A percentile compares a stretch with the other conserved stretches of the same genome.
phyloP scores from a whole-genome alignment of 2,797 vertebrate species.

The Podargus strigoides region DNA sequence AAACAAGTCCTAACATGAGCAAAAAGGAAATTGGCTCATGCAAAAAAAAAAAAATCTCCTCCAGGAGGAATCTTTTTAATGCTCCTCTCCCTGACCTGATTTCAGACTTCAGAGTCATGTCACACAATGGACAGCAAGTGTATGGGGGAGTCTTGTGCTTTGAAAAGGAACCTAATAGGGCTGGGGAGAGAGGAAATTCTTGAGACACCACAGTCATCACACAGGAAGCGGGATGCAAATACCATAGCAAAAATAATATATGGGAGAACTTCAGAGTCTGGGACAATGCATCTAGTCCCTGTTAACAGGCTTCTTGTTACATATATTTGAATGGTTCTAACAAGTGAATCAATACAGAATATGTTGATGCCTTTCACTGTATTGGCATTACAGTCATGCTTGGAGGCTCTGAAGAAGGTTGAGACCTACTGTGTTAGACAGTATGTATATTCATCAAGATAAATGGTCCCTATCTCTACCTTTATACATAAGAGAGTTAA shows the following conservation, averaged over 20 bases:
- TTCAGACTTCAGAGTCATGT: neutral
- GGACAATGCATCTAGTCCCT: neutral
- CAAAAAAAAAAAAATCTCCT: neutral
- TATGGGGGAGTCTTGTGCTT: neutral
- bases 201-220: neutral
- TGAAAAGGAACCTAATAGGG: neutral
- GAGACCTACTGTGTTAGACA: neutral
- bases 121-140: neutral
- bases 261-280: neutral
- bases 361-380: neutral
- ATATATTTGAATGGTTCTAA: neutral
- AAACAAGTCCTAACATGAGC: neutral
- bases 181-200: conserved; percentile 18
- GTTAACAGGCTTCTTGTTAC: neutral
- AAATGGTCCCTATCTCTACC: neutral
- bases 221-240: conserved; percentile 39
- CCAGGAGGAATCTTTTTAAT: neutral
- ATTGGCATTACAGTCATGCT: neutral
- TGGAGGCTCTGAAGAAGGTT: neutral
- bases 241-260: neutral
- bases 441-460: neutral
- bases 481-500: neutral
- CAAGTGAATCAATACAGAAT: neutral
- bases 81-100: neutral
- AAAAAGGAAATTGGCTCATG: neutral